Conservation (phyloP, 1,140 invertebrate species). For the Drosophila orena region DNA sequence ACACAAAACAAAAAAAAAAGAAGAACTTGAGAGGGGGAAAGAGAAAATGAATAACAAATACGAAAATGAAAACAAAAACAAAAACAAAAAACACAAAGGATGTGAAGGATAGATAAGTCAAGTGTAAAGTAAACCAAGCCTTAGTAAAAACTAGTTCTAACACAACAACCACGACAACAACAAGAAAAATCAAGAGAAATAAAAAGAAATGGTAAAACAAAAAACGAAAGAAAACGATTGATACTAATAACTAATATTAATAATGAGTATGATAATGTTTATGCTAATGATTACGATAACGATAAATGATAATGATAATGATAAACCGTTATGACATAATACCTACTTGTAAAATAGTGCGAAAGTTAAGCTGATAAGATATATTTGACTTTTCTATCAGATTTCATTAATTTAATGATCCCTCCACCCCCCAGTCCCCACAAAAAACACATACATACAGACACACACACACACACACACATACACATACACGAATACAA, state of each 20-base stretch:
- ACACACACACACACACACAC: neutral
- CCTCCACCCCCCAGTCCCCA: neutral
- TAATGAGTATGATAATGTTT: slow-evolving; percentile 51
- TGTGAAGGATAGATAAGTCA: slow-evolving; percentile 65
- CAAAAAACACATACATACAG: neutral
- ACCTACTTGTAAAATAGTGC: slow-evolving; percentile 67
- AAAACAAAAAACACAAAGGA: slow-evolving; percentile 25
- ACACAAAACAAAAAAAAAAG: slow-evolving; percentile 41
- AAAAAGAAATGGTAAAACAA: slow-evolving; percentile 27
- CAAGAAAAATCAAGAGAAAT: slow-evolving; percentile 5
- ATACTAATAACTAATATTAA: slow-evolving; percentile 54
- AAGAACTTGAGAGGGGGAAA: slow-evolving; percentile 8
- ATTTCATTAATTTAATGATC: slow-evolving; percentile 55
- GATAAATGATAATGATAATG: slow-evolving; percentile 33
- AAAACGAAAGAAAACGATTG: slow-evolving; percentile 28
- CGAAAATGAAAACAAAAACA: neutral
- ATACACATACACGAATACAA: slow-evolving; percentile 6
- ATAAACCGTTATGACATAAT: slow-evolving; percentile 61
- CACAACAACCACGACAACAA: slow-evolving; percentile 43
- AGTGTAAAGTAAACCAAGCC: slow-evolving; percentile 80
- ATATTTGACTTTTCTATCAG: slow-evolving; percentile 51
- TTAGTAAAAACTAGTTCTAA: slow-evolving; percentile 81
- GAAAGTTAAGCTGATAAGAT: slow-evolving; percentile 49
- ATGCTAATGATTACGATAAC: slow-evolving; percentile 53
- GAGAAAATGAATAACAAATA: neutral